These are phyloP conservation scores for Siniperca obscura DNA, from an alignment of 2,797 vertebrate species.

Conservation along the genomic window DNA sequence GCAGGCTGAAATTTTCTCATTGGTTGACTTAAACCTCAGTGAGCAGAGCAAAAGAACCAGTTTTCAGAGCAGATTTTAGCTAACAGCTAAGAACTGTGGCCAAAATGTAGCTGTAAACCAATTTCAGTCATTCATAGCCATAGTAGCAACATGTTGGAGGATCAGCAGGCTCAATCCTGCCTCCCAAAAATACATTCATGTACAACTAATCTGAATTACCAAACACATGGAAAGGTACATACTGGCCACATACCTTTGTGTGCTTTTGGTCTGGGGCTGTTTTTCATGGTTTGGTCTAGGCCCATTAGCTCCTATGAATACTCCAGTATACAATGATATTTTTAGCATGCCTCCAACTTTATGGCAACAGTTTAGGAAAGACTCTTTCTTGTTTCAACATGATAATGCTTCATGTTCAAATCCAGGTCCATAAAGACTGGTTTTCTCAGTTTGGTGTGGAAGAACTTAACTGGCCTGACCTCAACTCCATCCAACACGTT, in stretches of 20 bases:
- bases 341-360: neutral
- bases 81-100: neutral
- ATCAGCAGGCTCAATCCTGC: no score
- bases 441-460: neutral
- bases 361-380: neutral
- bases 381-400: neutral
- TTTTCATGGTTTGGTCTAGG: neutral
- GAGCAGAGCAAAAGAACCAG: conserved; percentile 3
- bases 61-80: conserved; percentile 4
- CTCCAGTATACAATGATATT: neutral
- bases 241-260: neutral
- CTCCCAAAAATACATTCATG: no score
- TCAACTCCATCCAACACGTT: neutral
- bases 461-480: neutral
- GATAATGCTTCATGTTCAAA: neutral
- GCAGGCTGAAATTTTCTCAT: conserved; percentile 32
- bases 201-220: neutral
- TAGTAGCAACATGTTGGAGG: neutral
- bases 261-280: neutral
- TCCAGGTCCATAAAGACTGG: neutral
- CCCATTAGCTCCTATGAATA: neutral
- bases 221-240: neutral
- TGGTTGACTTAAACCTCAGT: conserved; percentile 30
- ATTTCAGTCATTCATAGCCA: neutral
- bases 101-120: neutral